These are phyloP conservation scores for Cryptocheilus praepositus DNA, from an alignment of 2,888 invertebrate species.

Conservation along the genomic window DNA sequence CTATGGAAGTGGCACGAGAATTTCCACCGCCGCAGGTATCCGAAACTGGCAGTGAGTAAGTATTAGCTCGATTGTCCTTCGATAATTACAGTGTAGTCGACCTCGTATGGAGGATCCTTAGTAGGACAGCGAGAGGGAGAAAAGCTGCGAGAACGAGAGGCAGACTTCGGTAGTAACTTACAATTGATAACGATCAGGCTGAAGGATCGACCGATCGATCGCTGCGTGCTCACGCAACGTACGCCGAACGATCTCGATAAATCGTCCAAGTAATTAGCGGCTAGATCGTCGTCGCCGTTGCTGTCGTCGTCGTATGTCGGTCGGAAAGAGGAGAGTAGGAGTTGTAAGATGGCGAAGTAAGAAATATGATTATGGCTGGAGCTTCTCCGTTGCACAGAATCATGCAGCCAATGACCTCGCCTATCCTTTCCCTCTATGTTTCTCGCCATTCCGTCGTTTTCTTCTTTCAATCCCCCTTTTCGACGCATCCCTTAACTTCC, in stretches of 20 bases:
- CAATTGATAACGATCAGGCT: conserved; percentile 36
- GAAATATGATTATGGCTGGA: conserved; percentile 52
- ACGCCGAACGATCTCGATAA: conserved; percentile 37
- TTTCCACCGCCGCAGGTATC: no score
- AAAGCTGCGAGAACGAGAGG: not conserved
- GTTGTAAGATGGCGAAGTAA: conserved; percentile 36
- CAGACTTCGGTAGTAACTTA: not conserved
- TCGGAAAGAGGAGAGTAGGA: conserved; percentile 19
- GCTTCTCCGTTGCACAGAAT: conserved; percentile 29
- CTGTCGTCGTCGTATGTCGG: not conserved
- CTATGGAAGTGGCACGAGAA: conserved; percentile 36
- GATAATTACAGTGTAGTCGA: no score
- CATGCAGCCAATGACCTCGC: conserved; percentile 50
- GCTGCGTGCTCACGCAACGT: conserved; percentile 16
- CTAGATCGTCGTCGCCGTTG: conserved; percentile 1
- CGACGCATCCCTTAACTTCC: not conserved
- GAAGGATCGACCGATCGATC: conserved; percentile 28
- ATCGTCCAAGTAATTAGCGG: conserved; percentile 48
- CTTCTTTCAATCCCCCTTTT: conserved; percentile 8
- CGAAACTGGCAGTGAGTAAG: no score
- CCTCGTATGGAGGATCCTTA: no score
- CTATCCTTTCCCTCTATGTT: conserved; percentile 50
- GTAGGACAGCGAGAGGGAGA: no score
- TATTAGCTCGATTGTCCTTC: no score
- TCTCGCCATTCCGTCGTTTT: conserved; percentile 31